Conservation (phyloP, 2,797 vertebrate species). For the Babyrousa celebensis region DNA sequence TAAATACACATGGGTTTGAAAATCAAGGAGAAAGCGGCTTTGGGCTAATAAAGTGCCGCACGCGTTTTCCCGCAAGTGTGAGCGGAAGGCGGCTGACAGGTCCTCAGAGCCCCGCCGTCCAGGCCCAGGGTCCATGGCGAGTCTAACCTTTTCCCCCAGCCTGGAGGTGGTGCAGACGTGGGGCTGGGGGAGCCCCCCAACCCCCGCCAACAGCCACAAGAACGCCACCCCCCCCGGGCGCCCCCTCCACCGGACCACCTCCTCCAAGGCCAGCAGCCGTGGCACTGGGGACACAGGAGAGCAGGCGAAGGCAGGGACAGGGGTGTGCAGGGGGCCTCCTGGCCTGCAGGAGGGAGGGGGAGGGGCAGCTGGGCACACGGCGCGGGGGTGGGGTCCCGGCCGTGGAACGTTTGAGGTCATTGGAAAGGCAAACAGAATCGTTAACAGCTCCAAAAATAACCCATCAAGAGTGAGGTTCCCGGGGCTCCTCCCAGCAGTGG, state of each 20-base stretch:
- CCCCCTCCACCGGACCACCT: fast-evolving
- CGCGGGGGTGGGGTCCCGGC: neutral
- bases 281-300: fast-evolving
- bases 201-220: fast-evolving
- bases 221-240: fast-evolving
- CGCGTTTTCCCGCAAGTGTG: neutral
- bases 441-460: slow-evolving; percentile 83
- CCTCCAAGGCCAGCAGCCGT: fast-evolving
- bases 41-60: neutral
- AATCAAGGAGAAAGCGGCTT: slow-evolving; percentile 63
- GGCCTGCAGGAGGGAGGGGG: too few relatives aligned
- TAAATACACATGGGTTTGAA: slow-evolving; percentile 66
- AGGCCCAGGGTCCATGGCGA: neutral
- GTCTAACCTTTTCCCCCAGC: too few relatives aligned
- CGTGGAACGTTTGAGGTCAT: slow-evolving; percentile 76
- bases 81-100: neutral
- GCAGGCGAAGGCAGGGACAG: neutral
- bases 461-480: slow-evolving; percentile 21
- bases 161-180: fast-evolving
- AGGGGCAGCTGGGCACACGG: neutral
- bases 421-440: slow-evolving; percentile 73
- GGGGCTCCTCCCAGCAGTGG: neutral
- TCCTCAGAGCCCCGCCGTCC: fast-evolving
- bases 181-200: fast-evolving
- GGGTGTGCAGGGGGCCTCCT: neutral